Base-by-base conservation (phyloP, 2,888 invertebrate genomes). In the Tuberolachnus salignus region DNA sequence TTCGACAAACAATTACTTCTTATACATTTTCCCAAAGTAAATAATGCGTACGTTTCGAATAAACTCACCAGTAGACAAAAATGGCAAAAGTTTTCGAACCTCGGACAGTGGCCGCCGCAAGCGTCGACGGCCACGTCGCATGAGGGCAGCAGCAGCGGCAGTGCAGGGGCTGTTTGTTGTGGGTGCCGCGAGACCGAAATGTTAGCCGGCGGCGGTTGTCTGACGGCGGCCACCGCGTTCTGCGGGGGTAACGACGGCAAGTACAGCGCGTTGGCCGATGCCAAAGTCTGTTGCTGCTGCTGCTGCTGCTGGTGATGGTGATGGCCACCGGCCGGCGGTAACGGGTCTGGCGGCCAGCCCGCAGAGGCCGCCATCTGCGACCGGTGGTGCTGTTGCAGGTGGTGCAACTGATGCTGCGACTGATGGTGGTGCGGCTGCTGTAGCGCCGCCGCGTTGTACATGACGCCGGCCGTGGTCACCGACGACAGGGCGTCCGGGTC, bases 1-100 rank as follows among this genome's bases (percentile, higher is more conserved):
- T 4, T 34, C 3, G 34, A 34, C 34, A 3, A 6, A 34, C 34
- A 4, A 4, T 34, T 34, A 34, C 34, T 34, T 34, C 34, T 34
- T 6, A 34, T 34, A 34, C 34, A 34, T 34, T 34, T 34, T 3
- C 34, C 34, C 6, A 34, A 34, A 34, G 34, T 6, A 34, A 34
- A 34, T 6, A 34, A 34, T 34, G 6, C 34, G 34, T 4, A 34
- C 34, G 34, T 34, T 34, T 34, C 34, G 34, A 34, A n/a, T n/a
- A n/a, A 3, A 82, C 82, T 83, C 84, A 90, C 90, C 88, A 90
- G 90, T 83, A 91, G 87, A 84, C 90, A 89, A 85, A 90, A 90
- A 85, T 91, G 91, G 86, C 90, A 91, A 83, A 91, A 89, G 87
- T 90, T 90, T 87, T 91, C 91, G 86, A 90, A 90, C 82, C 89